Evolutionary conservation across 2,888 invertebrate species (phyloP).

Genomic region (Vannuccia rotundouncinata): DNA sequence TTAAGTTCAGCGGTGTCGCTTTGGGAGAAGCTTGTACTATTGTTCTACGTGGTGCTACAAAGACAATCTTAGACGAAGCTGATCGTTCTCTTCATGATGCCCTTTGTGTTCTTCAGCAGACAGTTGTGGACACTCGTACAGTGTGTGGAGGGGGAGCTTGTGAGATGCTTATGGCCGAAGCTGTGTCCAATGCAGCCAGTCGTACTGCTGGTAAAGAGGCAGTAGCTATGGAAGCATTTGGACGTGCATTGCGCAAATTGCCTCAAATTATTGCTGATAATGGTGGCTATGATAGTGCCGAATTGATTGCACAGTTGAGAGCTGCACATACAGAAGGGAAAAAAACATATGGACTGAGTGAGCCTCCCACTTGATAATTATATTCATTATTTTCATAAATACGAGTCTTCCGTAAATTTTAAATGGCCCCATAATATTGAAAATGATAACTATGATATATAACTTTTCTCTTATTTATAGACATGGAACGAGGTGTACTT

Average conservation of each 20-base stretch:
- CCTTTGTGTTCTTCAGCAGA: conserved; percentile 87
- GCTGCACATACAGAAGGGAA: conserved; percentile 80
- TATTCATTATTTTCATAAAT: too few relatives aligned
- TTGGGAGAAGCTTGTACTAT: conserved; percentile 94
- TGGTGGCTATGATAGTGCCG: conserved; percentile 93
- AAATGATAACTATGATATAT: too few relatives aligned
- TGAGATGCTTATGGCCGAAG: conserved; percentile 93
- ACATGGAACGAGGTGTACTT: conserved; percentile 79
- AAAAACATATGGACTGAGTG: conserved; percentile 70
- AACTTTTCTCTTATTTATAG: conserved; percentile 59
- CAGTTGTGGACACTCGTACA: conserved; percentile 61
- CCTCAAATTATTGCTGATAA: conserved; percentile 96
- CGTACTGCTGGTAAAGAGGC: conserved; percentile 92
- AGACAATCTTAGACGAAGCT: conserved; percentile 95
- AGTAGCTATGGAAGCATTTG: conserved; percentile 90
- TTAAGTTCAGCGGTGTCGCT: conserved; percentile 67
- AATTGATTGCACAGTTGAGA: conserved; percentile 79
- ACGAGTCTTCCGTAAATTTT: too few relatives aligned
- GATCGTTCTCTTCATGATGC: conserved; percentile 97
- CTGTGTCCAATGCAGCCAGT: conserved; percentile 66
- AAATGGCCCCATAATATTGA: too few relatives aligned
- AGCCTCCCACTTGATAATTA: too few relatives aligned
- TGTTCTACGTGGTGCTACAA: conserved; percentile 91
- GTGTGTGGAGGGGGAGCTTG: conserved; percentile 63
- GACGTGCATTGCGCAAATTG: conserved; percentile 71